These are phyloP conservation scores for Trichonephila clavipes DNA, from an alignment of 1,140 invertebrate species.

Conservation along the genomic window DNA sequence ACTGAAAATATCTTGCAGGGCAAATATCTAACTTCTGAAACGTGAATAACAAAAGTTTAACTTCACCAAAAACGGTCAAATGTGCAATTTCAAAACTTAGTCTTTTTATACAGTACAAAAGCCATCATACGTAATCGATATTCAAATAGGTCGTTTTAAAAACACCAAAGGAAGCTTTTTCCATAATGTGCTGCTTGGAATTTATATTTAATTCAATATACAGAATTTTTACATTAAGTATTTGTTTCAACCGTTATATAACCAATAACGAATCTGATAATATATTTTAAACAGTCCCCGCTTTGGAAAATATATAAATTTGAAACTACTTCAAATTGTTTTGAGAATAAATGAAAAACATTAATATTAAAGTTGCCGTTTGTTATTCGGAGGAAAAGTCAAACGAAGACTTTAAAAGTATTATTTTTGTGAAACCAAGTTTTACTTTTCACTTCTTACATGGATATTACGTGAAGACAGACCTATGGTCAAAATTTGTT, in stretches of 20 bases:
- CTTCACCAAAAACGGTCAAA: background rate
- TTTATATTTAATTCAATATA: background rate
- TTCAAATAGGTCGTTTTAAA: background rate
- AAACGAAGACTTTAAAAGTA: background rate
- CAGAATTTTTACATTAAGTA: background rate
- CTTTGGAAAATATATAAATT: slow-evolving; percentile 5
- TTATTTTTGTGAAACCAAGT: background rate
- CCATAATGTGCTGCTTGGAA: background rate
- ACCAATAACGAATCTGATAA: background rate
- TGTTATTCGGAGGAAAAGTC: background rate
- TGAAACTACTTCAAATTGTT: background rate
- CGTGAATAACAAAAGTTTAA: background rate
- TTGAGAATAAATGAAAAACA: background rate
- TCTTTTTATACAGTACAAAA: background rate
- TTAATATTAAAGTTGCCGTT: background rate
- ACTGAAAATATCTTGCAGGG: background rate
- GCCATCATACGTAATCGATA: background rate
- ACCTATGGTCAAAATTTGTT: too few relatives aligned
- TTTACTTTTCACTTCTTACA: background rate
- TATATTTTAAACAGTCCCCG: background rate
- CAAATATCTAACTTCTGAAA: background rate
- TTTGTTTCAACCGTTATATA: background rate
- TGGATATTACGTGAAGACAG: too few relatives aligned
- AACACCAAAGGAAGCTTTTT: background rate
- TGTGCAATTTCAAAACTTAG: background rate